A percentile compares a stretch with the other conserved stretches of the same genome.
Conservation (phyloP, 30 jellyfish, hydroid and myxozoan genomes). For the Chironex yamaguchii region DNA sequence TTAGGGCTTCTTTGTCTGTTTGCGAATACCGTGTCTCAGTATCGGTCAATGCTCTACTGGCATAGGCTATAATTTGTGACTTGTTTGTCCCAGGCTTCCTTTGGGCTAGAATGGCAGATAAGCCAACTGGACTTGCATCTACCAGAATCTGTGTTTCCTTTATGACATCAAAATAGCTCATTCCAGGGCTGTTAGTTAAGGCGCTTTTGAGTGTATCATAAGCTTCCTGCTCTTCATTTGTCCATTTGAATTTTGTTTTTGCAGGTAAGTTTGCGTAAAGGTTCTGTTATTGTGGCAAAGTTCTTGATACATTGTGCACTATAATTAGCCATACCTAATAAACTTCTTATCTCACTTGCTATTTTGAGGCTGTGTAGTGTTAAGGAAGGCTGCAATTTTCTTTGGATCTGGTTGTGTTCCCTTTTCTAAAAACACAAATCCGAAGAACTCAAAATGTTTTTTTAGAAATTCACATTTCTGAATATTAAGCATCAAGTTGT, state of each 20-base stretch:
- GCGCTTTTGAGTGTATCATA: slow-evolving; percentile 12
- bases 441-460: slow-evolving; percentile 16
- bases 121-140: slow-evolving; percentile 32
- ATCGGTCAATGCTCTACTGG: too few relatives aligned
- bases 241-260: slow-evolving; percentile 25
- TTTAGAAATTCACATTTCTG: slow-evolving; percentile 41
- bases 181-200: background rate
- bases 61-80: too few relatives aligned
- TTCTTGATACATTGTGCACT: slow-evolving; percentile 44
- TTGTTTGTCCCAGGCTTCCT: too few relatives aligned
- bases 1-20: too few relatives aligned
- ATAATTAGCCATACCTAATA: slow-evolving; percentile 32
- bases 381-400: slow-evolving; percentile 8
- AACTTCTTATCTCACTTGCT: background rate
- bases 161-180: slow-evolving; percentile 21
- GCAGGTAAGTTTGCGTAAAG: slow-evolving; percentile 22
- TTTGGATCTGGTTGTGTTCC: slow-evolving; percentile 52
- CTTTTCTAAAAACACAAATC: slow-evolving; percentile 1
- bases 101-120: slow-evolving; percentile 57
- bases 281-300: slow-evolving; percentile 55
- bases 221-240: slow-evolving; percentile 21
- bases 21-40: too few relatives aligned
- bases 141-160: slow-evolving; percentile 31
- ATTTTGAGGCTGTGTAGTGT: slow-evolving; percentile 16
- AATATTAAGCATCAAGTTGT: slow-evolving; percentile 23